Evolutionary conservation across 2,797 vertebrate genomes (phyloP).

Genomic region (Avahi laniger): DNA sequence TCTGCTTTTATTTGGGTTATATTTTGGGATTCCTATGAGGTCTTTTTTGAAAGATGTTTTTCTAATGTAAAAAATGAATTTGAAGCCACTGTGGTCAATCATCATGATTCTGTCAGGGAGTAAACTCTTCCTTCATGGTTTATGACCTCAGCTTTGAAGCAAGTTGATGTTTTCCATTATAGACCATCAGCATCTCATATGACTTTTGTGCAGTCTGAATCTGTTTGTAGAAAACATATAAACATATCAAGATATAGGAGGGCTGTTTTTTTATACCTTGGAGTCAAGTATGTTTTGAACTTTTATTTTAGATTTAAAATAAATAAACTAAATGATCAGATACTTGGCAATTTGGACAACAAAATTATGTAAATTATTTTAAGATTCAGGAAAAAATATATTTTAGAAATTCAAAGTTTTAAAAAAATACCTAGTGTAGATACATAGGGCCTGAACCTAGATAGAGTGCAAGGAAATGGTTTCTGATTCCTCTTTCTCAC

Average conservation of each 20-base stretch:
- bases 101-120: neutral
- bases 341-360: neutral
- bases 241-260: neutral
- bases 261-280: neutral
- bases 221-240: neutral
- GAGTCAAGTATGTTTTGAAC: neutral
- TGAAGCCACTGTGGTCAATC: neutral
- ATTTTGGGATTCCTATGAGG: neutral
- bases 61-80: neutral
- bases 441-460: neutral
- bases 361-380: neutral
- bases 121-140: neutral
- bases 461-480: neutral
- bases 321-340: conserved; percentile 2
- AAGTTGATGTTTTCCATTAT: neutral
- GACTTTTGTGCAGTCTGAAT: neutral
- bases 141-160: neutral
- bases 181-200: neutral
- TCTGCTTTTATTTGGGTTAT: neutral
- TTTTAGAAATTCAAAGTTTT: conserved; percentile 15
- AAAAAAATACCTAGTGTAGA: neutral
- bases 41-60: neutral
- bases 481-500: neutral
- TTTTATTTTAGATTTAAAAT: conserved; percentile 32
- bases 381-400: neutral